Conservation (phyloP, 2,888 invertebrate genomes). For the Drosophila acutilabella region DNA sequence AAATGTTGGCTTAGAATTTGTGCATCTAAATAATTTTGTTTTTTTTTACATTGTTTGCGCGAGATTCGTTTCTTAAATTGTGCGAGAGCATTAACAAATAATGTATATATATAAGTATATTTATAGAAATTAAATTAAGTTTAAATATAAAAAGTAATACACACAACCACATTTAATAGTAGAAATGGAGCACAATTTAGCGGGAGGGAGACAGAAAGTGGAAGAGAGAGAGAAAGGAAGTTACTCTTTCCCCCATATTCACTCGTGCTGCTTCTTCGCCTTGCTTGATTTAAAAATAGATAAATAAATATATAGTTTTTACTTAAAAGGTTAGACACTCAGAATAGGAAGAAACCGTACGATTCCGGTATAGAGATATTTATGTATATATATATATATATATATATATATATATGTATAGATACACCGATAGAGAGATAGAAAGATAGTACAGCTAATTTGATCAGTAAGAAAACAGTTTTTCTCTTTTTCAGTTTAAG, state of each 20-base stretch:
- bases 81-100: slow-evolving; percentile 59
- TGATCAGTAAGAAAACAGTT: slow-evolving; percentile 70
- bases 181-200: slow-evolving; percentile 53
- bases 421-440: slow-evolving; percentile 30
- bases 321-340: slow-evolving; percentile 69
- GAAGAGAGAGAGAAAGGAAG: background rate
- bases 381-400: slow-evolving; percentile 12
- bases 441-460: slow-evolving; percentile 62
- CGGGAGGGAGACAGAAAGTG: background rate
- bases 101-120: slow-evolving; percentile 22
- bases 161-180: slow-evolving; percentile 76
- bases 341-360: slow-evolving; percentile 76
- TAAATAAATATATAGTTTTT: slow-evolving; percentile 55
- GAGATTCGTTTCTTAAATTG: slow-evolving; percentile 65
- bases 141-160: slow-evolving; percentile 65
- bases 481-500: slow-evolving; percentile 10
- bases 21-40: slow-evolving; percentile 32
- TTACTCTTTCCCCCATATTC: slow-evolving; percentile 1
- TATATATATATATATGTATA: slow-evolving; percentile 12
- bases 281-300: slow-evolving; percentile 7
- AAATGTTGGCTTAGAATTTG: slow-evolving; percentile 58
- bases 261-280: background rate
- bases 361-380: slow-evolving; percentile 55
- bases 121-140: slow-evolving; percentile 36
- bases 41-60: slow-evolving; percentile 31